Percentiles rank a stretch among this genome's conserved stretches.
Conservation (phyloP, 2,888 invertebrate genomes). For the Andrena chrysosceles region DNA sequence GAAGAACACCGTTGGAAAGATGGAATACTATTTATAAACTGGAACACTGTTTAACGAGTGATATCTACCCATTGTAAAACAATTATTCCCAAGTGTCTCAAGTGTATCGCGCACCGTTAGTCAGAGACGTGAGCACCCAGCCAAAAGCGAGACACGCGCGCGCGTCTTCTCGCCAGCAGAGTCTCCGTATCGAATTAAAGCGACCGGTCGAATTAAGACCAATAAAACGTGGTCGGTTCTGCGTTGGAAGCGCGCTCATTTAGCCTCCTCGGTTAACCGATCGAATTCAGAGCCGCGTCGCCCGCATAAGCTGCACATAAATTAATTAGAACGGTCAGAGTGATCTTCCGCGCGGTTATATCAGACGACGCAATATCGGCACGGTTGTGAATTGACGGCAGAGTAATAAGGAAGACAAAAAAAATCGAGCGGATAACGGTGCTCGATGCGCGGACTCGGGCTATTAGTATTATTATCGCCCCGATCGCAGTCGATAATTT, state of each 20-base stretch:
- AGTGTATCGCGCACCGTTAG: background rate
- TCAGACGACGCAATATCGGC: slow-evolving; percentile 2
- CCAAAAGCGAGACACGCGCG: background rate
- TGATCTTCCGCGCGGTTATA: slow-evolving; percentile 21
- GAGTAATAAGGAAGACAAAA: background rate
- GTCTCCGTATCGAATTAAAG: slow-evolving; percentile 54
- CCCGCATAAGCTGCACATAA: slow-evolving; percentile 31
- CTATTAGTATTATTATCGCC: background rate
- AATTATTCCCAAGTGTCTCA: background rate
- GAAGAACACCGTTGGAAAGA: too few species aligned
- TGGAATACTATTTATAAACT: too few species aligned
- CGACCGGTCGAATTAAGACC: slow-evolving; percentile 65
- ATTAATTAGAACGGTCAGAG: slow-evolving; percentile 46
- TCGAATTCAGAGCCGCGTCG: slow-evolving; percentile 33
- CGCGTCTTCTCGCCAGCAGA: slow-evolving; percentile 15
- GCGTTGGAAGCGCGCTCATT: slow-evolving; percentile 43
- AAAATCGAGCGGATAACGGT: background rate
- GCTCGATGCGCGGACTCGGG: background rate
- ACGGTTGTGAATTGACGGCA: background rate
- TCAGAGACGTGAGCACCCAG: background rate
- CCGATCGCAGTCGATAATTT: slow-evolving; percentile 18
- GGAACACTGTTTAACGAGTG: too few species aligned
- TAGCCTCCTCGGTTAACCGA: slow-evolving; percentile 31
- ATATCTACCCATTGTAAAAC: too few species aligned
- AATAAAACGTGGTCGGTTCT: slow-evolving; percentile 54